These are phyloP conservation scores for Halcyon leucocephala DNA, from an alignment of 2,797 vertebrate genomes.

Conservation along the genomic window DNA sequence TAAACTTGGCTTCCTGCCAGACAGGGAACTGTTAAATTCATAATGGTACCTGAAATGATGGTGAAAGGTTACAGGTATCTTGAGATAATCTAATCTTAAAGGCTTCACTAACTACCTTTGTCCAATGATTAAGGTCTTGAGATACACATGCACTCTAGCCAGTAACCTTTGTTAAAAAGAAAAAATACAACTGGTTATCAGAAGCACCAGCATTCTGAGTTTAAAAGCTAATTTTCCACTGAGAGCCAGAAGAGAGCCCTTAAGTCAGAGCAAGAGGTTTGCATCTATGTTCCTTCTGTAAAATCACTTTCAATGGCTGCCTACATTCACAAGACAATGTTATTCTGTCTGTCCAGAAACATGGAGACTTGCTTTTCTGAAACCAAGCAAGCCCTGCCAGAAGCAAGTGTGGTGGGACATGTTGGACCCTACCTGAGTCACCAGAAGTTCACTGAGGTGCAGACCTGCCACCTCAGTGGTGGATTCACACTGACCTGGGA, in stretches of 20 bases:
- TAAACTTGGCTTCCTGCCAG: not conserved
- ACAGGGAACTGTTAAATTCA: not conserved
- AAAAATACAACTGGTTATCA: not conserved
- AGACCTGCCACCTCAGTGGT: not conserved
- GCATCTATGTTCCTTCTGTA: not conserved
- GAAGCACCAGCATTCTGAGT: not conserved
- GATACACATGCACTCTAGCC: not conserved
- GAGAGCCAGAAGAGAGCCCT: not conserved
- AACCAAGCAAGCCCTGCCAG: not conserved
- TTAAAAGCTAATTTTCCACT: not conserved
- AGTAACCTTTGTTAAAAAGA: not conserved
- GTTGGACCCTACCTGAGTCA: not conserved
- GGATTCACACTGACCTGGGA: not conserved
- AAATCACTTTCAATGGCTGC: not conserved
- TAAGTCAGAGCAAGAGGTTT: not conserved
- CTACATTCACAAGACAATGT: not conserved
- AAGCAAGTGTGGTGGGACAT: not conserved
- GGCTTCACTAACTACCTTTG: not conserved
- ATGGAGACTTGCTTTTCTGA: not conserved
- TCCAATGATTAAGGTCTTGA: not conserved
- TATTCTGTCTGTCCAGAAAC: not conserved
- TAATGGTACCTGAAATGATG: not conserved
- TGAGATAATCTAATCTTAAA: not conserved
- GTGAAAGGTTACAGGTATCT: not conserved
- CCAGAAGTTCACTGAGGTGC: not conserved